phyloP scores from a whole-genome alignment of 2,113 vertebrate species.

The Petroica traversi region DNA sequence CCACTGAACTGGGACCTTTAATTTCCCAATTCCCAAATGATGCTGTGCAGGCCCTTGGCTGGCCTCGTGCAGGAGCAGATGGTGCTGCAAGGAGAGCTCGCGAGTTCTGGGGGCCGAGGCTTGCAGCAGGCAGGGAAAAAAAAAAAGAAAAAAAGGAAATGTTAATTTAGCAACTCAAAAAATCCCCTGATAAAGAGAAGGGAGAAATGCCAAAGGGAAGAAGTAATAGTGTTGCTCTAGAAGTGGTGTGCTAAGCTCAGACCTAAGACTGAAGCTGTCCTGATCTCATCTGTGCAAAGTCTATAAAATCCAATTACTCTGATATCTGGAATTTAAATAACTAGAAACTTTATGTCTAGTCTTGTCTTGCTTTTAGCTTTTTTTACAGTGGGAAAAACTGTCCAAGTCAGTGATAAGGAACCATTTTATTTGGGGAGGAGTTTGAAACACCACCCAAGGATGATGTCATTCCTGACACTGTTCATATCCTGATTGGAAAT shows the following conservation, averaged over 20 bases:
- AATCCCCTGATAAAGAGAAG: slow-evolving; percentile 52
- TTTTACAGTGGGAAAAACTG: slow-evolving; percentile 23
- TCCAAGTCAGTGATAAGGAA: slow-evolving; percentile 56
- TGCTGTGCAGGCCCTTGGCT: neutral
- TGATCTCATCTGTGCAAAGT: slow-evolving; percentile 38
- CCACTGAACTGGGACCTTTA: neutral
- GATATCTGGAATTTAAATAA: slow-evolving; percentile 27
- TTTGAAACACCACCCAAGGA: slow-evolving; percentile 28
- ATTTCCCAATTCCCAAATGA: neutral
- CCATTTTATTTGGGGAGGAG: slow-evolving; percentile 54
- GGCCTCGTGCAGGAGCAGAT: slow-evolving; percentile 48
- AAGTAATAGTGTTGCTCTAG: neutral
- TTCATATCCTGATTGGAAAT: slow-evolving; percentile 22
- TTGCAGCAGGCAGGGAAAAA: neutral
- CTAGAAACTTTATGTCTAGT: slow-evolving; percentile 17
- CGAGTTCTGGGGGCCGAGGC: neutral
- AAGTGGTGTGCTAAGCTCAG: neutral
- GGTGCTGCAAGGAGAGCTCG: neutral
- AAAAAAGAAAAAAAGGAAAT: neutral
- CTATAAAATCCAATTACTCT: slow-evolving; percentile 37
- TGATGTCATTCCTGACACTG: slow-evolving; percentile 36
- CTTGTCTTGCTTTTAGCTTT: slow-evolving; percentile 52
- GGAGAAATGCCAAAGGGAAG: slow-evolving; percentile 47
- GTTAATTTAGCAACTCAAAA: slow-evolving; percentile 42
- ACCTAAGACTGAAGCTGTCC: neutral